Percentiles rank a stretch among this genome's conserved stretches.
Evolutionary conservation across 2,797 vertebrate species (phyloP).

Genomic region (Molossus molossus): DNA sequence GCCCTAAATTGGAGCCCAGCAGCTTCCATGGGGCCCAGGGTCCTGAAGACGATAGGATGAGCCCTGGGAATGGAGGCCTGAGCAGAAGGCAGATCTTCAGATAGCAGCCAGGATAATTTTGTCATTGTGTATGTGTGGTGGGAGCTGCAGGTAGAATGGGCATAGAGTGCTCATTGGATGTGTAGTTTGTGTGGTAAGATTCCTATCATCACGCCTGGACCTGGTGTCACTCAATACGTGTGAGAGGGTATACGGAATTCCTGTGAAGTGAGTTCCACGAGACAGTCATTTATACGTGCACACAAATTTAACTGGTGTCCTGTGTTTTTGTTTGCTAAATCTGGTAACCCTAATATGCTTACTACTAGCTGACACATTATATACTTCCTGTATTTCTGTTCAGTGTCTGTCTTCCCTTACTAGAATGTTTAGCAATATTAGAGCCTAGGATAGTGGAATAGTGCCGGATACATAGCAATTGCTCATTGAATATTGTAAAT

Average conservation of each 20-base stretch:
- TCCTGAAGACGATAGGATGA: neutral
- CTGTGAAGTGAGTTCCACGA: neutral
- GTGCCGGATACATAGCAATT: neutral
- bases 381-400: neutral
- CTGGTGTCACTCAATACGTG: neutral
- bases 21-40: neutral
- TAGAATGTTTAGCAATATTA: neutral
- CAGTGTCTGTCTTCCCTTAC: neutral
- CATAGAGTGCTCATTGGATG: neutral
- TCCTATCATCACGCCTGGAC: neutral
- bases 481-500: conserved; percentile 2
- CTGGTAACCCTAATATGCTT: neutral
- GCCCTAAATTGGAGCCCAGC: neutral
- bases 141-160: neutral
- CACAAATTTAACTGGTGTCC: neutral
- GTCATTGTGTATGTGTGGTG: neutral
- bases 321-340: conserved; percentile 25
- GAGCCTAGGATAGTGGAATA: neutral
- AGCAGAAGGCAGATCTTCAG: neutral
- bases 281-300: neutral
- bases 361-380: neutral
- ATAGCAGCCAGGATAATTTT: neutral
- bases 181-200: neutral
- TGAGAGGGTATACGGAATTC: neutral
- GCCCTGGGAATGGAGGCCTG: neutral